phyloP scores from a whole-genome alignment of 2,797 vertebrate genomes.

The Malacoctenus gilli region DNA sequence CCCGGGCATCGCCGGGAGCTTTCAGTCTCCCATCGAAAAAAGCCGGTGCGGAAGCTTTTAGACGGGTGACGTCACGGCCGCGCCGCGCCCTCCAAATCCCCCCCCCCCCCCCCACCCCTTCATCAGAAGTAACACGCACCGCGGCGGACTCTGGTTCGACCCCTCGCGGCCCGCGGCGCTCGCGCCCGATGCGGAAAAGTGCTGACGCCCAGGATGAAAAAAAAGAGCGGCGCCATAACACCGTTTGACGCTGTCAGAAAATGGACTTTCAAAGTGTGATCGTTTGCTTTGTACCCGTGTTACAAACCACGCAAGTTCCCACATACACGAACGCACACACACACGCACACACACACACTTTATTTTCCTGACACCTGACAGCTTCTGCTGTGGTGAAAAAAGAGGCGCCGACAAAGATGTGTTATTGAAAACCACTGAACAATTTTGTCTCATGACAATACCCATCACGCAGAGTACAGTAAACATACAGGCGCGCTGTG shows the following conservation, averaged over 20 bases:
- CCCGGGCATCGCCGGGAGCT: constrained; percentile 49
- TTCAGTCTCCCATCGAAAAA: constrained; percentile 46
- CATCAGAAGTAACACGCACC: too few species aligned
- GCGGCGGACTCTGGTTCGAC: constrained; percentile 28
- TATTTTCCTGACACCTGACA: constrained; percentile 44
- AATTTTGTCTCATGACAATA: constrained; percentile 62
- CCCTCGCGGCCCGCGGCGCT: constrained; percentile 11
- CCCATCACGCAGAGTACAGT: constrained; percentile 48
- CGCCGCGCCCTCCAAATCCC: constrained; percentile 32
- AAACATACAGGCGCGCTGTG: constrained; percentile 35
- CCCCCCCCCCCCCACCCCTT: too few species aligned
- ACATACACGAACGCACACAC: too few species aligned
- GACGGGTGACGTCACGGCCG: constrained; percentile 47
- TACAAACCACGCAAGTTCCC: constrained; percentile 6
- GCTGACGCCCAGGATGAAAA: constrained; percentile 29
- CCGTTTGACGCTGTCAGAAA: constrained; percentile 26
- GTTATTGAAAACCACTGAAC: constrained; percentile 55
- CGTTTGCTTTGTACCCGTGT: constrained; percentile 47
- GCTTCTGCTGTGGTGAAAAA: background rate
- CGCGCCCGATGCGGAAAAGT: constrained; percentile 17
- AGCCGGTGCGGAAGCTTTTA: constrained; percentile 69
- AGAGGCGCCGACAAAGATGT: constrained; percentile 52
- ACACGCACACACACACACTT: constrained; percentile 2
- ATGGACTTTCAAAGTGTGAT: constrained; percentile 36
- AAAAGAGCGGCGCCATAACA: constrained; percentile 9